phyloP scores from a whole-genome alignment of 2,888 invertebrate species.

The Halictus quadricinctus region DNA sequence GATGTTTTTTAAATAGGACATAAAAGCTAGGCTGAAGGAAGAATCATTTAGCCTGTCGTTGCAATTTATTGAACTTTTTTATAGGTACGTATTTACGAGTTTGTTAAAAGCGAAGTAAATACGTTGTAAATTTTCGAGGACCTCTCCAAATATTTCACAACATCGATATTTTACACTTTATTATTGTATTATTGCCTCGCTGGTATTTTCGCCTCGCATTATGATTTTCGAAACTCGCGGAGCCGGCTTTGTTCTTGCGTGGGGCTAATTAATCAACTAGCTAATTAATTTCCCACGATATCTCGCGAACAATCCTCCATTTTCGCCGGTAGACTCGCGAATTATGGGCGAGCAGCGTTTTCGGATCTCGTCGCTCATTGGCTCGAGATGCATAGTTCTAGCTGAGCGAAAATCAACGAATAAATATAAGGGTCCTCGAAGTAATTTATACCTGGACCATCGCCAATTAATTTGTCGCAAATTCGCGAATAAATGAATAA shows the following conservation, averaged over 20 bases:
- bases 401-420: too few species aligned
- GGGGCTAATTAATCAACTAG: conserved; percentile 6
- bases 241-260: not conserved
- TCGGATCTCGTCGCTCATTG: not conserved
- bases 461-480: too few species aligned
- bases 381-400: not conserved
- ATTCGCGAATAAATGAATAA: not conserved
- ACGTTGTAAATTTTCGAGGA: not conserved
- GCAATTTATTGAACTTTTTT: too few species aligned
- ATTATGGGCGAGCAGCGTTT: not conserved
- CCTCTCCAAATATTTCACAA: not conserved
- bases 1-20: too few species aligned
- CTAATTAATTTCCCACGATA: conserved; percentile 32
- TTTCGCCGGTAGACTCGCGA: not conserved
- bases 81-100: not conserved
- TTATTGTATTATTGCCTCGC: not conserved
- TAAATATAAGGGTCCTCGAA: too few species aligned
- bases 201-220: not conserved
- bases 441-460: too few species aligned
- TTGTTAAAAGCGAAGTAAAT: not conserved
- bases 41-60: too few species aligned
- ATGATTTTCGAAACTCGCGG: not conserved
- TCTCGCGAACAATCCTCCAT: not conserved
- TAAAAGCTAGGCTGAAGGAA: too few species aligned
- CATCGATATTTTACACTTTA: not conserved